Conservation (phyloP, 2,113 vertebrate genomes). For the Neoarius graeffei region DNA sequence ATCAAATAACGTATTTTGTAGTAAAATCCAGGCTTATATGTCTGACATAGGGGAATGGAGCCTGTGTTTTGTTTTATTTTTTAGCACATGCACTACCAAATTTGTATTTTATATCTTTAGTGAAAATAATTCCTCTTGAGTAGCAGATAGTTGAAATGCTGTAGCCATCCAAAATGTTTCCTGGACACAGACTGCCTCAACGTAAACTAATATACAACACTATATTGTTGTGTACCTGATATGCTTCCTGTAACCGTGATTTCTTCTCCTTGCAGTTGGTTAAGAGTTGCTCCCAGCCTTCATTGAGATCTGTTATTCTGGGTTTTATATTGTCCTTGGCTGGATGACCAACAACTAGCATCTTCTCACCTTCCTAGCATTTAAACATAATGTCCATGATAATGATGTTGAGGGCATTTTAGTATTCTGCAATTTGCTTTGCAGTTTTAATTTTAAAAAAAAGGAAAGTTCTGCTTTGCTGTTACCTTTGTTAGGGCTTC, state of each 20-base stretch:
- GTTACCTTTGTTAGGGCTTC: slow-evolving; percentile 73
- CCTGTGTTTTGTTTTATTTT: not conserved
- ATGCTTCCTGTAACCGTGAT: slow-evolving; percentile 76
- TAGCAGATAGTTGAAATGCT: not conserved
- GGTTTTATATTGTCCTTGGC: slow-evolving; percentile 73
- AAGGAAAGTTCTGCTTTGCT: not conserved
- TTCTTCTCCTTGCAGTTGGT: slow-evolving; percentile 78
- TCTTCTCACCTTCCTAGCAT: slow-evolving; percentile 80
- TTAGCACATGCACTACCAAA: not conserved
- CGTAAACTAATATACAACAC: not conserved
- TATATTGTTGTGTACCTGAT: slow-evolving; percentile 69
- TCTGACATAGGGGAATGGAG: not conserved
- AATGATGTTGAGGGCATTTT: not conserved
- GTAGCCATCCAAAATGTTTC: not conserved
- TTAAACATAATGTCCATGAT: slow-evolving; percentile 18
- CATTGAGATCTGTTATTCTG: slow-evolving; percentile 76
- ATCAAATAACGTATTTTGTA: not conserved
- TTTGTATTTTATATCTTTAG: not conserved
- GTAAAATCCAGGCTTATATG: not conserved
- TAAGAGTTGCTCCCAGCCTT: slow-evolving; percentile 79
- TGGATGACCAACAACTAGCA: slow-evolving; percentile 68
- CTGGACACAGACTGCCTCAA: not conserved
- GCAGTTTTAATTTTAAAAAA: not conserved
- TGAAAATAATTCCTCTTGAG: too few relatives aligned
- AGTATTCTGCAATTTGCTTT: not conserved